Evolutionary conservation across 2,888 invertebrate species (phyloP), one percentile per base, ranked within the genome.

Genomic region (Slavum lentiscoides): DNA sequence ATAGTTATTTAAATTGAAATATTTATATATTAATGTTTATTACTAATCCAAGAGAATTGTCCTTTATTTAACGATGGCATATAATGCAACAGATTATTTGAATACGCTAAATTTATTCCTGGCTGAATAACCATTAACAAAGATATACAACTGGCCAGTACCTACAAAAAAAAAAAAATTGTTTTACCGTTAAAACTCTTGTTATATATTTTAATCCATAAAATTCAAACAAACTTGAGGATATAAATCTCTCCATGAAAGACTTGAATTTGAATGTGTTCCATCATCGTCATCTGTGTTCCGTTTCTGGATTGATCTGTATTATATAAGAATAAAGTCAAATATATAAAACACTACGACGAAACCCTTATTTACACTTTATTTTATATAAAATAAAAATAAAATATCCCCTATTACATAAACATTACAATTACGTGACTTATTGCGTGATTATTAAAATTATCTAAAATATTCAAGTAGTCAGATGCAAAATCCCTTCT

Each of bases 31-130:
- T 11, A 74, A 17, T 30, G 30, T 37, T 19, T 59, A 82, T 85
- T 85, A 90, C 90, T 89, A 85, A 90, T 89, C 90, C 90, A 90
- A 49, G 90, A 89, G 49, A 87, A 88, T 84, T 89, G 86, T 49
- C 87, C 86, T 82, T 86, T 86, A 62, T 87, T 86, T 61, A 89
- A 86, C 21, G 84, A 84, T 66, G 90, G 85, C 83, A 89, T 89
- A 15, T 89, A 88, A 77, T 89, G 84, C 76, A 90, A 85, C 17
- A 83, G 30, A 30, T 82, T 73, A 30, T 83, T 89, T 84, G 89
- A 89, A 84, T 88, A 90, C 1, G 89, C 87, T 88, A 90, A 88
- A 84, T 89, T 90, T 70, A 89, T 86, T 43, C 90, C 90, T 23
- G 88, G 88, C 84, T 90, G 89, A 82, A 90, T 88, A 1, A 88